Evolutionary conservation across 2,797 vertebrate species (phyloP), one percentile per base, ranked within the genome.

Genomic region (Nannoperca obscura): DNA sequence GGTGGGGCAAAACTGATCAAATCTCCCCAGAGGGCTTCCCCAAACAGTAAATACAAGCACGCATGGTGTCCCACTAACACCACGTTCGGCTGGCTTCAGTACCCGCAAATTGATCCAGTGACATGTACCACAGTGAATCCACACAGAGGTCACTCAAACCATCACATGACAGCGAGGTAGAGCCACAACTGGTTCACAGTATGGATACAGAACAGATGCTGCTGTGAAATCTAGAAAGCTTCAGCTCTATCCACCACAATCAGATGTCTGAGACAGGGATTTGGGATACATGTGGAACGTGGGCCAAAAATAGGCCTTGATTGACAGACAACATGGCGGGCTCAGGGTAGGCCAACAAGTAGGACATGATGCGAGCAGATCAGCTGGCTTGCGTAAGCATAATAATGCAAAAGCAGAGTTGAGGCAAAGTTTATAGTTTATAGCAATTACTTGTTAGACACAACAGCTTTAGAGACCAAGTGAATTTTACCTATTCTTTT

Each of bases 261-360:
- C 81, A 67, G 75, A 88, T 79, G 86, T 85, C 82, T 87, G 72
- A 89, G 81, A 89, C 54, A n/a, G 74, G 89, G 82, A 90, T 93
- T 92, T 89, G 68, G 75, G 77, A 88, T 80, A 60, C 34, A 89
- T 85, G 81, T 86, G 82, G 82, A 89, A 89, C 42, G 49, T 38
- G 76, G 68, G 81, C 83, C 88, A 89, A 80, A 91, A 84, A 90
- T 83, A 87, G 70, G 74, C 44, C 64, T 42, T 54, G 65, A 78
- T 50, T 87, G 49, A 85, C 67, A 38, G 63, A 80, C 80, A 78
- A 83, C 71, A 82, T 66, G 72, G 65, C 65, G 57, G 74, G 62
- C 74, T 74, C 49, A 49, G 46, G 57, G 64, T 76, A 77, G 60
- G 61, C 57, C 63, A 42, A 69, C 46, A 34, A 79, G 76, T 12